Conservation (phyloP, 2,888 invertebrate species). For the Rhagonycha fulva region DNA sequence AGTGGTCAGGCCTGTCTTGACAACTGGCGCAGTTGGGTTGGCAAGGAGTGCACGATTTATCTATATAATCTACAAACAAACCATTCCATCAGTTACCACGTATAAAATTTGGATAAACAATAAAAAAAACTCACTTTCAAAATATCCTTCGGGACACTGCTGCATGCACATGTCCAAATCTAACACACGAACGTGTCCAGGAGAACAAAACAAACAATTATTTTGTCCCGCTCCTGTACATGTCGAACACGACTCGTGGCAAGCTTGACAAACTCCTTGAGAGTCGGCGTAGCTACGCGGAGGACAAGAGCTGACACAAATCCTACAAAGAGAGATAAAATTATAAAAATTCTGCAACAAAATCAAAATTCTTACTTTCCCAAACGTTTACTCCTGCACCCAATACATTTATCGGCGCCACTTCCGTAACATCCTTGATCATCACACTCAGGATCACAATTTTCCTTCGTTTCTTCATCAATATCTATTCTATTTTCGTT, state of each 20-base stretch:
- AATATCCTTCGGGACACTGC: slow-evolving; percentile 88
- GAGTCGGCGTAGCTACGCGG: slow-evolving; percentile 82
- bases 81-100: neutral
- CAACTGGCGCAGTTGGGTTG: slow-evolving; percentile 86
- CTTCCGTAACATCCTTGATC: slow-evolving; percentile 84
- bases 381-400: slow-evolving; percentile 78
- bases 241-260: slow-evolving; percentile 87
- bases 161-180: slow-evolving; percentile 87
- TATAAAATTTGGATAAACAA: neutral
- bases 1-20: slow-evolving; percentile 79
- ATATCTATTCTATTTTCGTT: slow-evolving; percentile 46
- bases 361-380: slow-evolving; percentile 66
- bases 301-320: slow-evolving; percentile 84
- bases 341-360: neutral
- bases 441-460: slow-evolving; percentile 86
- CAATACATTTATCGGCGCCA: slow-evolving; percentile 82
- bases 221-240: slow-evolving; percentile 88
- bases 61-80: slow-evolving; percentile 46
- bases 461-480: slow-evolving; percentile 54
- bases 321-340: slow-evolving; percentile 58
- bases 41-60: slow-evolving; percentile 82
- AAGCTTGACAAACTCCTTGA: slow-evolving; percentile 81
- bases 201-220: slow-evolving; percentile 83
- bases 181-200: slow-evolving; percentile 79
- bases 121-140: slow-evolving; percentile 69